A percentile compares a stretch with the other conserved stretches of the same genome.
Evolutionary conservation across 2,888 invertebrate species (phyloP).

Genomic region (Gnatocerus cornutus): DNA sequence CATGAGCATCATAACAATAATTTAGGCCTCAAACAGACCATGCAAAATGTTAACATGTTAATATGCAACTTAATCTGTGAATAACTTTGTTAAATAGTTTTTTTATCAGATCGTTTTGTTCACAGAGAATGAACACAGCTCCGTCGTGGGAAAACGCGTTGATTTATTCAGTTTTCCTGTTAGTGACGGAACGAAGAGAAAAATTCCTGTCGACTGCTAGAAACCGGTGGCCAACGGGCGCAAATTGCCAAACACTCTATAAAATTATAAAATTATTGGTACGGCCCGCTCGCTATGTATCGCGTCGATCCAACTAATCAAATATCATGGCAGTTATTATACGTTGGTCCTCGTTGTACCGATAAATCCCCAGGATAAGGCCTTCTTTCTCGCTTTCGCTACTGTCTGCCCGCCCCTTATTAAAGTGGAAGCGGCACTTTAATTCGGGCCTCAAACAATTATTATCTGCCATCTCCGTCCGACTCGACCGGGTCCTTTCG

Average conservation of each 20-base stretch:
- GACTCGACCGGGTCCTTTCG: slow-evolving; percentile 28
- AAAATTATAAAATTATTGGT: slow-evolving; percentile 43
- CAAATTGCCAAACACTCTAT: slow-evolving; percentile 40
- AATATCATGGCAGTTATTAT: slow-evolving; percentile 64
- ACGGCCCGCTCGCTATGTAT: slow-evolving; percentile 33
- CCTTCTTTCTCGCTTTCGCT: slow-evolving; percentile 59
- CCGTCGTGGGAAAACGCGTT: slow-evolving; percentile 34
- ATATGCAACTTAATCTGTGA: slow-evolving; percentile 51
- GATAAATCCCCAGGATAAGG: slow-evolving; percentile 40
- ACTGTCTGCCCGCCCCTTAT: slow-evolving; percentile 68
- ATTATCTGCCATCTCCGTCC: slow-evolving; percentile 61
- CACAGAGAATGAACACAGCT: slow-evolving; percentile 52
- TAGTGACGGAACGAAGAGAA: too few species aligned
- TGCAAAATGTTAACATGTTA: slow-evolving; percentile 55
- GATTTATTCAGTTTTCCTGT: slow-evolving; percentile 35
- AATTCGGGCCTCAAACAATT: slow-evolving; percentile 67
- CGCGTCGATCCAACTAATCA: slow-evolving; percentile 64
- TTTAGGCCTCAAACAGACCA: slow-evolving; percentile 50
- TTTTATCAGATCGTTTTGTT: slow-evolving; percentile 55
- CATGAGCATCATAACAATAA: slow-evolving; percentile 42
- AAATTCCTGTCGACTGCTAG: not conserved
- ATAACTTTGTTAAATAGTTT: slow-evolving; percentile 54
- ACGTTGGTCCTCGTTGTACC: slow-evolving; percentile 31
- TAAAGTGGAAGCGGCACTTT: slow-evolving; percentile 68
- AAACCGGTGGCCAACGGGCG: slow-evolving; percentile 7